Evolutionary conservation across 2,888 invertebrate species (phyloP).

Genomic region (Eustalomyia histrio): DNA sequence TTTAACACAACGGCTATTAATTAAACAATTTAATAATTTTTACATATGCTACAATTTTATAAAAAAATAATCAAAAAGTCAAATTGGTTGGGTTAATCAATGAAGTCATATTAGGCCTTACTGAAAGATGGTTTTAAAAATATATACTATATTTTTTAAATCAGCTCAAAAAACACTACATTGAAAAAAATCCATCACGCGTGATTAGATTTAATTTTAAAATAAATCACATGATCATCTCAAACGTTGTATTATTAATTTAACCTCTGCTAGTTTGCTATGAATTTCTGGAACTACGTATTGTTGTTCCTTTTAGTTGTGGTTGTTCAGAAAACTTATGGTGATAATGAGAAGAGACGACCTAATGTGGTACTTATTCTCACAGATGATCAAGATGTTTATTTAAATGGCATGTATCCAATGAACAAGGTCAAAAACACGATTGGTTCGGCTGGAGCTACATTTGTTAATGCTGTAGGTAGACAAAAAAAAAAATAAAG

Average conservation of each 20-base stretch:
- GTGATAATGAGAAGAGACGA: not conserved
- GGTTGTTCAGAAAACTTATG: not conserved
- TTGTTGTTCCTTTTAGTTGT: not conserved
- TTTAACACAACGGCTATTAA: too few species aligned
- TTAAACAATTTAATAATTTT: too few species aligned
- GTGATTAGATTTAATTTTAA: too few species aligned
- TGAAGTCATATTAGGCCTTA: too few species aligned
- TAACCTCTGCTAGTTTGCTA: not conserved
- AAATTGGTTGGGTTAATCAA: too few species aligned
- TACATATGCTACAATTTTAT: too few species aligned
- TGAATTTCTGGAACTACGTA: not conserved
- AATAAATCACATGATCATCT: not conserved
- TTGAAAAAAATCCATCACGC: too few species aligned
- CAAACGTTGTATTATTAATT: not conserved
- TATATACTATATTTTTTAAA: too few species aligned
- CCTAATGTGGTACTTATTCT: conserved; percentile 90
- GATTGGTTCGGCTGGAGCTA: conserved; percentile 84
- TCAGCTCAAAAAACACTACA: too few species aligned
- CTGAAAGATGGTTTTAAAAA: too few species aligned
- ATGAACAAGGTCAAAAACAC: conserved; percentile 84
- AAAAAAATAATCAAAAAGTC: too few species aligned
- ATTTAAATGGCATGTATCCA: conserved; percentile 87
- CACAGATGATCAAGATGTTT: conserved; percentile 92
- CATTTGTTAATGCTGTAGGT: conserved; percentile 88
- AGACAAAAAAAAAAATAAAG: not conserved